These are phyloP conservation scores for Scolopax mira DNA, from an alignment of 2,113 vertebrate genomes.

Conservation along the genomic window DNA sequence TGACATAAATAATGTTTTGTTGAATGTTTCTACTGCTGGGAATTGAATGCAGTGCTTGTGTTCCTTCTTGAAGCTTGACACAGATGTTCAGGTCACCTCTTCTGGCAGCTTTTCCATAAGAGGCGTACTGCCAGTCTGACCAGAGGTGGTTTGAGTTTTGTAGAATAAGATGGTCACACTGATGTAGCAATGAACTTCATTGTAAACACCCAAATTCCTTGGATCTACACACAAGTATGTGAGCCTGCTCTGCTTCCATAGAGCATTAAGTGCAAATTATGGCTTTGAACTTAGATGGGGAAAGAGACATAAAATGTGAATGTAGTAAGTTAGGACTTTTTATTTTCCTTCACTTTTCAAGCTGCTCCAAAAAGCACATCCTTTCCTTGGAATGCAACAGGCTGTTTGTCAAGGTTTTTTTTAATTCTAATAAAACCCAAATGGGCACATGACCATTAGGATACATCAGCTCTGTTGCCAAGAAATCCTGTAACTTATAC, in stretches of 20 bases:
- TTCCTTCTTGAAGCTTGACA: neutral
- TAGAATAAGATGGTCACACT: neutral
- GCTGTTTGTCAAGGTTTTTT: neutral
- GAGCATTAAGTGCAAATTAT: neutral
- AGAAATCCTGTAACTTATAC: neutral
- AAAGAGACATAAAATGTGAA: neutral
- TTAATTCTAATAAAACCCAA: neutral
- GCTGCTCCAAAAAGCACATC: neutral
- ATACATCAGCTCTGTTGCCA: neutral
- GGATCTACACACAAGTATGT: neutral
- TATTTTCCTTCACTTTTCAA: neutral
- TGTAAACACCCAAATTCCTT: neutral
- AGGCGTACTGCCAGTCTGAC: neutral
- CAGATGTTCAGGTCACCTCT: conserved; percentile 9
- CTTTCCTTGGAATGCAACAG: neutral
- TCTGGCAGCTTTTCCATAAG: neutral
- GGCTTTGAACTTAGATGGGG: neutral
- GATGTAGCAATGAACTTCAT: neutral
- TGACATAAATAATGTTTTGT: conserved; percentile 26
- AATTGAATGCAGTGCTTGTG: neutral
- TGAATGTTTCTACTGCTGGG: neutral
- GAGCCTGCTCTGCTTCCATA: neutral
- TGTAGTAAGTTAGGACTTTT: neutral
- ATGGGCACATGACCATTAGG: neutral
- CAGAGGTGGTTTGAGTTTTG: neutral